Conservation (phyloP, 2,888 invertebrate genomes). For the Dolichomitus sp. region DNA sequence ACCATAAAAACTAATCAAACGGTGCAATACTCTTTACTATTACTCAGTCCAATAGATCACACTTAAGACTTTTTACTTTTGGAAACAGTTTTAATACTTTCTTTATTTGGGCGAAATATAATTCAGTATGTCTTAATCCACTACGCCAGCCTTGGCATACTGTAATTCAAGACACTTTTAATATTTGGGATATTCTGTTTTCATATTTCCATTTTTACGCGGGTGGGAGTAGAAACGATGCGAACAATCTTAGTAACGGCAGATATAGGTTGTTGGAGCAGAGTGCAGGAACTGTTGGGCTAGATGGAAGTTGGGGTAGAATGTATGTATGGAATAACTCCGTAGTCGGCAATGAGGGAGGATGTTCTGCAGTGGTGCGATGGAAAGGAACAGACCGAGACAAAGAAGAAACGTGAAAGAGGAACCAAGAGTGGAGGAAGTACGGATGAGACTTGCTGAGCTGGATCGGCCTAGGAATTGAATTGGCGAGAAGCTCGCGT, state of each 20-base stretch:
- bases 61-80: too few relatives aligned
- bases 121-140: too few relatives aligned
- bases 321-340: slow-evolving; percentile 5
- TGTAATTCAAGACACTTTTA: too few relatives aligned
- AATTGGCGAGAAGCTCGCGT: slow-evolving; percentile 60
- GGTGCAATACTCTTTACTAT: too few relatives aligned
- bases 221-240: slow-evolving; percentile 14
- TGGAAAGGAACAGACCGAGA: slow-evolving; percentile 55
- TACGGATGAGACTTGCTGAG: slow-evolving; percentile 19
- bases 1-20: too few relatives aligned
- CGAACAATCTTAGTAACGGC: slow-evolving; percentile 53
- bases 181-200: too few relatives aligned
- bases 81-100: too few relatives aligned
- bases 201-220: too few relatives aligned
- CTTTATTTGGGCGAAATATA: too few relatives aligned
- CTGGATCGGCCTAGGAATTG: slow-evolving; percentile 69
- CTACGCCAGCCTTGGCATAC: too few relatives aligned
- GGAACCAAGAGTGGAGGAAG: slow-evolving; percentile 54
- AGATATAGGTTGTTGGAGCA: slow-evolving; percentile 21
- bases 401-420: slow-evolving; percentile 54
- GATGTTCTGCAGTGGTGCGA: slow-evolving; percentile 36
- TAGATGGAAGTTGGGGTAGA: slow-evolving; percentile 15
- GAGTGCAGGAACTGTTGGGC: slow-evolving; percentile 6
- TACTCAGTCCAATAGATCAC: too few relatives aligned
- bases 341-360: background rate